Evolutionary conservation across 2,797 vertebrate species (phyloP).

Genomic region (Cryptoblepharus egeriae): DNA sequence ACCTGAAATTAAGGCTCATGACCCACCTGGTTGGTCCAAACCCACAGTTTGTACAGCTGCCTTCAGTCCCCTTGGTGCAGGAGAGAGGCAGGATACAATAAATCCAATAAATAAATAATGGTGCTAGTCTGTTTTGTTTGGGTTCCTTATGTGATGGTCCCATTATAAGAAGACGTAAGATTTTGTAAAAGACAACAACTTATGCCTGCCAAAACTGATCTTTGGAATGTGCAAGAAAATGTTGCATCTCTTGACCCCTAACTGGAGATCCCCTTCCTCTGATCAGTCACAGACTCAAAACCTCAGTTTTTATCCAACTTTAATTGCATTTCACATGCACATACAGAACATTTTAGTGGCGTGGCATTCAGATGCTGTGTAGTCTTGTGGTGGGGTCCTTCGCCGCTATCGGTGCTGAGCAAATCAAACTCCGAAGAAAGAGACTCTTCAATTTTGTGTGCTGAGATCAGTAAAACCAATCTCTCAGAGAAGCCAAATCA

Average conservation of each 20-base stretch:
- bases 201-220: not conserved
- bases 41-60: too few species aligned
- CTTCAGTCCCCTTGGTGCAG: too few species aligned
- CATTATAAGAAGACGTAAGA: not conserved
- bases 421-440: conserved; percentile 26
- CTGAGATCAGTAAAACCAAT: conserved; percentile 51
- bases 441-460: conserved; percentile 57
- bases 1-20: too few species aligned
- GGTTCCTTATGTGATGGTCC: too few species aligned
- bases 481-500: conserved; percentile 50
- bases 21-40: too few species aligned
- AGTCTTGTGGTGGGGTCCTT: not conserved
- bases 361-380: not conserved
- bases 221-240: not conserved
- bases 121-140: too few species aligned
- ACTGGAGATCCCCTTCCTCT: too few species aligned
- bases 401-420: not conserved
- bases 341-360: not conserved
- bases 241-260: not conserved
- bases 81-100: too few species aligned
- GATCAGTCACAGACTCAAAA: too few species aligned
- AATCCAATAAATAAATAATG: too few species aligned
- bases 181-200: not conserved
- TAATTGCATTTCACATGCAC: not conserved
- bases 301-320: not conserved